phyloP scores from a whole-genome alignment of 2,113 vertebrate genomes.

The Plecotus auritus region DNA sequence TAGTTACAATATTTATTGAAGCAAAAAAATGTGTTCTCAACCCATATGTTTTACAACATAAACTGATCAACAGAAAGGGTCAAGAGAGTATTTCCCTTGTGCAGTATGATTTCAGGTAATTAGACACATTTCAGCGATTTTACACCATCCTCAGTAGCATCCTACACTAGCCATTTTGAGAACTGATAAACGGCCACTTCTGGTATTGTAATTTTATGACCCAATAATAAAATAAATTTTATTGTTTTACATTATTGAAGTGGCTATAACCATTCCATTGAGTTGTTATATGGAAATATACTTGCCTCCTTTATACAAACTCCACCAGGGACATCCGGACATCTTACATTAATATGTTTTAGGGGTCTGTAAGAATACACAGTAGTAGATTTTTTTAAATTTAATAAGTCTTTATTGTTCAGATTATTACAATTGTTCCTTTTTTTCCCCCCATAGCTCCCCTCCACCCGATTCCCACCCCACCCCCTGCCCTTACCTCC shows the following conservation, averaged over 20 bases:
- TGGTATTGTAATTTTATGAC: conserved; percentile 59
- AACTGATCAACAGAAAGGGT: conserved; percentile 53
- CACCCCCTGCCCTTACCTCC: no score
- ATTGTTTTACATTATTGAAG: conserved; percentile 56
- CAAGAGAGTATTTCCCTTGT: conserved; percentile 32
- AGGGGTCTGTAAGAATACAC: neutral
- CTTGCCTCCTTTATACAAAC: neutral
- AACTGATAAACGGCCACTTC: conserved; percentile 49
- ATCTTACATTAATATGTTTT: conserved; percentile 24
- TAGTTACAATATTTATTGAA: conserved; percentile 48
- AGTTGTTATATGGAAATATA: conserved; percentile 48
- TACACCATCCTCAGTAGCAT: conserved; percentile 36
- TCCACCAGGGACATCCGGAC: neutral
- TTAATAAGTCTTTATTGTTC: no score
- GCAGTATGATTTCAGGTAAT: conserved; percentile 41
- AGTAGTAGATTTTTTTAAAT: no score
- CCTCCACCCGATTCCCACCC: no score
- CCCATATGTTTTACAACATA: conserved; percentile 48
- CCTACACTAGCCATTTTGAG: neutral
- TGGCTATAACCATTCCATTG: conserved; percentile 34
- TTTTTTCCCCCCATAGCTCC: no score
- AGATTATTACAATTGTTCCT: no score
- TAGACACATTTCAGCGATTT: conserved; percentile 69
- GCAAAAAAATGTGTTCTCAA: conserved; percentile 47
- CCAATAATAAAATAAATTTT: conserved; percentile 59